Evolutionary conservation across 2,888 invertebrate genomes (phyloP), one percentile per base, ranked within the genome.

Genomic region (Patella ulyssiponensis): DNA sequence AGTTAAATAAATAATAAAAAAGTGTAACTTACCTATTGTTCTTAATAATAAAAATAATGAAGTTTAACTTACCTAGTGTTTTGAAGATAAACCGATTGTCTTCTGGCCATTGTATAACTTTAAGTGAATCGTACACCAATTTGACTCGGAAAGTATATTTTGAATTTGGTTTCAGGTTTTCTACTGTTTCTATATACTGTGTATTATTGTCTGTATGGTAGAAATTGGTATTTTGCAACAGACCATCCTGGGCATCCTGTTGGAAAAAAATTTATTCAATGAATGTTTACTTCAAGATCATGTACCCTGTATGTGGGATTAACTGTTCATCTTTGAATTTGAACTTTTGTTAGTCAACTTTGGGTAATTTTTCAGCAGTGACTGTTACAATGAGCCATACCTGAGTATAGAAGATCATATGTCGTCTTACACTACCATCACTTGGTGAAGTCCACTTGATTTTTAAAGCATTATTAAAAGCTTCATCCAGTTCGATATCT

Each of bases 71-170:
- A 95, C 95, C 95, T 17, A 94, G 91, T 1, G 97, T 97, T 92
- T 95, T 95, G 89, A 94, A 96, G 15, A 93, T 93, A 89, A 96
- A 96, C 72, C 94, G 92, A 84, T 95, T 95, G 11, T 81, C 79
- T 17, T 20, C 23, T 12, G 83, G 83, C 83, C 82, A 84, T 12
- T 77, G 17, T 96, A 96, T 97, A 78, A 94, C 90, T 87, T 94
- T 96, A 0, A 93, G 92, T 9, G 86, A 83, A 52, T 82, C 93
- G 90, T 96, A 97, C 78, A 78, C 93, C 86, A 85, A 94, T 87
- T 92, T 92, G 17, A 97, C 91, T 69, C 95, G 93, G 91, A 97
- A 96, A 82, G 94, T 94, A 89, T 97, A 97, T 78, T 94, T 93
- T 0, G 95, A 95, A 87, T 95, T 95, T 0, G 97, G 96, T 77